Evolutionary conservation across 1,140 invertebrate genomes (phyloP), one percentile per base, ranked within the genome.

Genomic region (Tribolium madens): DNA sequence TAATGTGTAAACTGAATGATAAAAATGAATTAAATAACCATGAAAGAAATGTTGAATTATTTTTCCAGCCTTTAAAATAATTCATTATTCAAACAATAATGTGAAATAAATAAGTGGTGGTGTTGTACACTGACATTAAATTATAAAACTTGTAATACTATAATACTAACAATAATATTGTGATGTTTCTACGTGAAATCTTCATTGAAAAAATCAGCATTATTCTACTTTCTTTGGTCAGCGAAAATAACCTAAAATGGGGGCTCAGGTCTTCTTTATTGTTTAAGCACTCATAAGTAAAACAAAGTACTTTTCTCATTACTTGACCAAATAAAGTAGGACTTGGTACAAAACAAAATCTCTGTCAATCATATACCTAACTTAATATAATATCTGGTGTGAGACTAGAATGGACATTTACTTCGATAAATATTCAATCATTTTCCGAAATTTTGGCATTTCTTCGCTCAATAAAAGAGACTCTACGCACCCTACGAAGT

Each of bases 401-500:
- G 76, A 78, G 84, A 85, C 84, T 85, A 85, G 84, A 85, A 81
- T 82, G 83, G 83, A 83, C 80, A 82, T 81, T 82, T 77, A 82
- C 79, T 81, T 84, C 82, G 73, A 88, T 86, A 80, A 87, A 78
- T 86, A 88, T 76, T 89, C 88, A 60, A 89, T 87, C 87, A 89
- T 89, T 80, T 88, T 86, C 60, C 86, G 91, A 87, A 94, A 93
- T 81, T 93, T 91, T 84, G 93, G 91, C 86, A 93, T 90, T 84
- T 96, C 91, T 83, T 96, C 93, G 81, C 91, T 90, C 81, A 95
- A 89, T 82, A 95, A 90, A 79, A 97, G 89, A 74, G 94, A 93
- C 85, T 96, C 93, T 84, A 96, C 89, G 89, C 96, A 97, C 84
- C 93, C 92, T 85, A 94, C 93, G 91, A 97, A 98, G 89, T 95